phyloP scores from a whole-genome alignment of 2,888 invertebrate species.

The Teleiodes luculella region DNA sequence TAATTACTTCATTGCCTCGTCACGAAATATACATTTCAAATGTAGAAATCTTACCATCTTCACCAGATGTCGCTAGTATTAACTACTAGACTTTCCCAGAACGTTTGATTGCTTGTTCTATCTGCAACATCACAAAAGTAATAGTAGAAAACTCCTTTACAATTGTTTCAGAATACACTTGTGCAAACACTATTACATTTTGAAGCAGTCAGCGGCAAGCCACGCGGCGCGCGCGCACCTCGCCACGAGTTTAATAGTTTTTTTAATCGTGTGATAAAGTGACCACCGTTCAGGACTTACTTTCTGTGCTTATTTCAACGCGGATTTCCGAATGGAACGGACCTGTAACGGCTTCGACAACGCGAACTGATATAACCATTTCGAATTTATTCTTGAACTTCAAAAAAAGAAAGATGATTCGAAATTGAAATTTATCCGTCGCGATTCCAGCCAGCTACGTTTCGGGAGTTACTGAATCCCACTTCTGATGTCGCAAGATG shows the following conservation, averaged over 20 bases:
- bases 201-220: slow-evolving; percentile 46
- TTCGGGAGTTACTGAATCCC: neutral
- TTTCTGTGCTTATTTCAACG: neutral
- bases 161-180: slow-evolving; percentile 76
- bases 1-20: too few relatives aligned
- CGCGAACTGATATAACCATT: neutral
- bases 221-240: slow-evolving; percentile 39
- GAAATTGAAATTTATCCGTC: slow-evolving; percentile 6
- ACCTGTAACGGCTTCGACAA: neutral
- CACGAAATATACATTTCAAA: too few relatives aligned
- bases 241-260: slow-evolving; percentile 20
- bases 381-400: slow-evolving; percentile 12
- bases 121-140: slow-evolving; percentile 61
- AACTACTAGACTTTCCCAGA: neutral
- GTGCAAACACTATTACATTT: slow-evolving; percentile 64
- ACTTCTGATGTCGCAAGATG: neutral
- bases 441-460: neutral
- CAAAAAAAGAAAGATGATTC: neutral
- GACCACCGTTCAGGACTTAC: neutral
- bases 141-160: slow-evolving; percentile 74
- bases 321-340: neutral
- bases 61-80: neutral
- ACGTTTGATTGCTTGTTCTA: slow-evolving; percentile 23
- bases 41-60: too few relatives aligned
- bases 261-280: slow-evolving; percentile 12